phyloP scores from a whole-genome alignment of 2,113 vertebrate genomes.

The Otus sunia region DNA sequence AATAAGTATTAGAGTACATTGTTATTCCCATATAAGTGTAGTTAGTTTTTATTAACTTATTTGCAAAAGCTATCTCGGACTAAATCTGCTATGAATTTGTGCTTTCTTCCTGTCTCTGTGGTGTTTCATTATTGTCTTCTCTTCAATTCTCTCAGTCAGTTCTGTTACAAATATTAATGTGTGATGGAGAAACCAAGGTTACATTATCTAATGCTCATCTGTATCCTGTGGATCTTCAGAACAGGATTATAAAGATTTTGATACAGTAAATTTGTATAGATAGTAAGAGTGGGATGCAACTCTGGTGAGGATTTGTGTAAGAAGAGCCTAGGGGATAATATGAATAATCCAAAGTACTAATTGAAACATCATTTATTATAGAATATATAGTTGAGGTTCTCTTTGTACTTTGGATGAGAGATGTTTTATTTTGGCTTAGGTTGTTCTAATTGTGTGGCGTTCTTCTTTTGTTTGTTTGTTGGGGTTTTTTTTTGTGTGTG shows the following conservation, averaged over 20 bases:
- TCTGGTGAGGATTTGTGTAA: neutral
- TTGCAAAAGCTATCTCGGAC: neutral
- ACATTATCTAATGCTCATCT: neutral
- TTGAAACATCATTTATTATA: neutral
- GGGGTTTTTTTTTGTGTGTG: neutral
- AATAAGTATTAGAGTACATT: neutral
- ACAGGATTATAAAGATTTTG: neutral
- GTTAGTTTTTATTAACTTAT: neutral
- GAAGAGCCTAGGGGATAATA: neutral
- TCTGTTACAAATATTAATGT: neutral
- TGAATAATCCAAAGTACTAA: neutral
- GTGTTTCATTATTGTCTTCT: neutral
- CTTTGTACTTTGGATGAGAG: neutral
- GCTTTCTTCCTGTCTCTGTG: neutral
- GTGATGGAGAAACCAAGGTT: neutral
- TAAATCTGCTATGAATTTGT: neutral
- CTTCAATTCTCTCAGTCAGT: neutral
- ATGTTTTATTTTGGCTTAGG: neutral
- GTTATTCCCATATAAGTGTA: neutral
- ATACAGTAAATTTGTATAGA: neutral
- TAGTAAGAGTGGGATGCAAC: neutral
- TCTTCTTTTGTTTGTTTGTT: neutral
- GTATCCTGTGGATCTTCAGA: neutral
- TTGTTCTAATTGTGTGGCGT: neutral
- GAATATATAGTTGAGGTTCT: neutral